Base-by-base conservation (phyloP, 2,797 vertebrate species). In the Mormyrus proboscirostris region DNA sequence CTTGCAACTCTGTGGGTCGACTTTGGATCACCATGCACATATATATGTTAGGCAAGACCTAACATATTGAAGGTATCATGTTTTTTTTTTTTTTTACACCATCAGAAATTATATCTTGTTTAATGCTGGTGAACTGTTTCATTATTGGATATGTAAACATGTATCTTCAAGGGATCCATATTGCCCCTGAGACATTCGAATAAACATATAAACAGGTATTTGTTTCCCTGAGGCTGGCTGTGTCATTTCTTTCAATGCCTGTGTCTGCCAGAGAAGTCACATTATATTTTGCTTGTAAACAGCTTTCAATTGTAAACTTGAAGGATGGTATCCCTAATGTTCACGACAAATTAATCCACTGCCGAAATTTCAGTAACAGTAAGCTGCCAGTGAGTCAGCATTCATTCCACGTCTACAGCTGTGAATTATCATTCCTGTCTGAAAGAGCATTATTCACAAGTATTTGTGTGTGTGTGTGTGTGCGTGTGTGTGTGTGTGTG, bases 301-400 rank as follows among this genome's bases (percentile, higher is more conserved):
- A 41, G 9, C 91, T 96, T 96, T 96, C 92, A 95, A 3, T 90
- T 92, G 93, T 90, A 95, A 94, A 96, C 92, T 94, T 92, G 92
- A 96, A 96, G 90, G 92, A 96, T 96, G 93, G 93, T 95, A 94
- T 96, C 96, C 94, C 94, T 95, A 97, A 97, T 96, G 92, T 96
- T 97, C 93, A 92, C 92, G 93, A 95, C 92, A 97, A 96, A 97
- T 96, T 96, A 97, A 97, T 97, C 96, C 96, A 94, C 94, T 41
- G 89, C 92, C 94, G 93, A 94, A 90, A 95, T 93, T 88, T 93
- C 93, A 96, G 88, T 96, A 96, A 95, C 96, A 96, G 92, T 92
- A 88, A 95, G 93, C 90, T 95, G 92, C 92, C 92, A 93, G 93
- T 33, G 47, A 95, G 95, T 97, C 95, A 96, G 95, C 95, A 95